These are phyloP conservation scores for Psittacara wagleri DNA, from an alignment of 2,113 vertebrate species.

Conservation along the genomic window DNA sequence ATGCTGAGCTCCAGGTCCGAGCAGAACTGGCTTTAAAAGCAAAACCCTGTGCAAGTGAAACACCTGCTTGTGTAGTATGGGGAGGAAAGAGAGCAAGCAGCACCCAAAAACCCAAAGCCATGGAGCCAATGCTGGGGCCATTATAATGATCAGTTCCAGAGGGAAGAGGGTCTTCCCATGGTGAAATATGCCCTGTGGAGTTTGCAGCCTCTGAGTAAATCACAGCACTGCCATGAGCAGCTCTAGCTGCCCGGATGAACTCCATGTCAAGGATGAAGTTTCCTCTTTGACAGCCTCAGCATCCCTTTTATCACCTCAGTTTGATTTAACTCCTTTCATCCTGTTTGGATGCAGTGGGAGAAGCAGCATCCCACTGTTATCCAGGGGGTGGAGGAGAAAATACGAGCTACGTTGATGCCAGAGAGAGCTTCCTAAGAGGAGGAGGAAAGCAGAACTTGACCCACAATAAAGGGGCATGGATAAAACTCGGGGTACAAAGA, in stretches of 20 bases:
- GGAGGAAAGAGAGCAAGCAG: neutral
- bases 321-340: neutral
- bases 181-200: neutral
- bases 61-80: rapidly evolving
- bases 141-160: constrained; percentile 20
- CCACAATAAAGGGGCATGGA: rapidly evolving
- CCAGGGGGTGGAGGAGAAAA: neutral
- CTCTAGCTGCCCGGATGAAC: neutral
- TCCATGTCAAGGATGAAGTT: neutral
- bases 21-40: neutral
- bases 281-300: neutral
- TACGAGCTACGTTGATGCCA: rapidly evolving
- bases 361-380: rapidly evolving
- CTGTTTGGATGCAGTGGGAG: neutral
- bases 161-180: neutral
- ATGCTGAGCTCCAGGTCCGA: neutral
- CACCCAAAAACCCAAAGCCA: neutral
- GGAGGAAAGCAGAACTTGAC: neutral
- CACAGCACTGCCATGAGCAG: neutral
- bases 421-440: neutral
- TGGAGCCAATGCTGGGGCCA: neutral
- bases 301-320: rapidly evolving
- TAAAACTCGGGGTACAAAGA: neutral
- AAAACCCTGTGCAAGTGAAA: neutral
- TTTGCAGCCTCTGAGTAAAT: neutral